Conservation (phyloP, 2,113 vertebrate genomes). For the Tricholaema leucomelas region DNA sequence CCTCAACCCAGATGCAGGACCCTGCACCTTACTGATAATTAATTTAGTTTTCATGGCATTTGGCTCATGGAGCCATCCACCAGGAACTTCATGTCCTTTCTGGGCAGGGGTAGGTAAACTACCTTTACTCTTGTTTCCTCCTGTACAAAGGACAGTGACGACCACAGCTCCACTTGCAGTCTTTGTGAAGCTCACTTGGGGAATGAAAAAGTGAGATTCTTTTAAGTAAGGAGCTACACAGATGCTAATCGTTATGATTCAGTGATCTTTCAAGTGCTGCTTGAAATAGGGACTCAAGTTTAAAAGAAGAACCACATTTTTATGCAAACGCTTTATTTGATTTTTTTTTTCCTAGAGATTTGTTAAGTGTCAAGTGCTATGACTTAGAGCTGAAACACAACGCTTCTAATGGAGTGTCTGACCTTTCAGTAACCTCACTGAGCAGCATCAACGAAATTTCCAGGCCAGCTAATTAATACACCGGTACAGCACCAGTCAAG, state of each 20-base stretch:
- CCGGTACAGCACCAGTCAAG: neutral
- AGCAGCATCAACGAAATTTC: neutral
- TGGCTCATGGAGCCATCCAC: neutral
- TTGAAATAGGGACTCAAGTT: neutral
- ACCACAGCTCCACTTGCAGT: neutral
- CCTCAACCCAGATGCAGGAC: no score
- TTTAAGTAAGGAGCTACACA: neutral
- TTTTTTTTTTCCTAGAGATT: neutral
- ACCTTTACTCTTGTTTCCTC: neutral
- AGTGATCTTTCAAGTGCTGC: neutral
- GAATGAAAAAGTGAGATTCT: neutral
- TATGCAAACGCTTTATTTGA: neutral
- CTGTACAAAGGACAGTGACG: neutral
- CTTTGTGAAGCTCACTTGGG: neutral
- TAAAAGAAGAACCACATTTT: neutral
- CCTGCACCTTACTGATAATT: neutral
- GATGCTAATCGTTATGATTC: neutral
- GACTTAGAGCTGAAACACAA: neutral
- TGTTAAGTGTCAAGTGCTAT: neutral
- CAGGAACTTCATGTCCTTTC: neutral
- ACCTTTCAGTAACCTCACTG: constrained; percentile 31
- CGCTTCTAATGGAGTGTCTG: constrained; percentile 1
- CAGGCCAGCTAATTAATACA: constrained; percentile 40
- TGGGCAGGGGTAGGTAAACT: neutral
- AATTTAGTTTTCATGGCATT: neutral